Evolutionary conservation across 2,888 invertebrate species (phyloP).

Genomic region (Globia sparganii): DNA sequence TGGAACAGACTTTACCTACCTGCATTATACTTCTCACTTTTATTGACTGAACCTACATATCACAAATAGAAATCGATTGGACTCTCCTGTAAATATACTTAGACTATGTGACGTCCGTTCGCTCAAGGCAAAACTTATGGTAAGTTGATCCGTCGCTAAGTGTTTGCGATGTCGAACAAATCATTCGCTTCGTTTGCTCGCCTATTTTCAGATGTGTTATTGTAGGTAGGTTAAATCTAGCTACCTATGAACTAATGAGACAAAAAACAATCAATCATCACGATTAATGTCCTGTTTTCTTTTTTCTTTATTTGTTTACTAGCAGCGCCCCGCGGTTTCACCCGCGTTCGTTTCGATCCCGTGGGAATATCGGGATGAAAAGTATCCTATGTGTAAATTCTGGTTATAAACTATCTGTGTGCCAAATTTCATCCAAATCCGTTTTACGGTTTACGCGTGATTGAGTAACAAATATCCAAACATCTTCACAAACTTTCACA

Average conservation of each 20-base stretch:
- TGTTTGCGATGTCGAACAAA: constrained; percentile 48
- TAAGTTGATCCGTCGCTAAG: constrained; percentile 43
- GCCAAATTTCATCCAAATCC: no score
- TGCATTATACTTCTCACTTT: not conserved
- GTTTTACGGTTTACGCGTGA: no score
- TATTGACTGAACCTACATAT: not conserved
- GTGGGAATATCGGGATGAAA: no score
- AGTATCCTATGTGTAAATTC: no score
- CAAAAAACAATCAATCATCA: not conserved
- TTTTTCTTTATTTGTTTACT: no score
- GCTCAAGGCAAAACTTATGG: constrained; percentile 44
- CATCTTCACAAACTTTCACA: no score
- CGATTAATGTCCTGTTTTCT: no score
- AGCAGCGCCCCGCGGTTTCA: no score
- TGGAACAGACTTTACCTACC: not conserved
- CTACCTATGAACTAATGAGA: no score
- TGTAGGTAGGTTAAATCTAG: not conserved
- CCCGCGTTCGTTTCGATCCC: no score
- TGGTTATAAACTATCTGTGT: no score
- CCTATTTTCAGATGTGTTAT: constrained; percentile 30
- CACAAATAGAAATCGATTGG: constrained; percentile 27
- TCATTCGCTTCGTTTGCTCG: constrained; percentile 39
- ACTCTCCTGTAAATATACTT: constrained; percentile 15
- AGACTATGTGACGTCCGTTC: constrained; percentile 36
- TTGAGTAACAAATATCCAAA: no score